Evolutionary conservation across 2,888 invertebrate species (phyloP).

Genomic region (Sarcophaga subvicina): DNA sequence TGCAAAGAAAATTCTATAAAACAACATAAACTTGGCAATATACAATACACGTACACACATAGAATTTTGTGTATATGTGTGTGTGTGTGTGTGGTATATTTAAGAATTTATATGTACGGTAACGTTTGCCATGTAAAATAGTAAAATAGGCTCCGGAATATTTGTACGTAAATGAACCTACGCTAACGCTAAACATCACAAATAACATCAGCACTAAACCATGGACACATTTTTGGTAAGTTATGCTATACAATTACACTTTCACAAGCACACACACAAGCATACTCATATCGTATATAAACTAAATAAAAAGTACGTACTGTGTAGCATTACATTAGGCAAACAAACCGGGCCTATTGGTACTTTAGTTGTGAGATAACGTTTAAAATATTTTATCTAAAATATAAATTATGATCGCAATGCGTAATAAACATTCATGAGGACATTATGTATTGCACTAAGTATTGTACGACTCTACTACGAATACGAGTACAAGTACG

Average conservation of each 20-base stretch:
- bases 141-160: slow-evolving; percentile 9
- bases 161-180: slow-evolving; percentile 13
- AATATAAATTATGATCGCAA: slow-evolving; percentile 60
- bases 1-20: slow-evolving; percentile 44
- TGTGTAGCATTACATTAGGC: slow-evolving; percentile 4
- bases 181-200: not conserved
- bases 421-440: slow-evolving; percentile 59
- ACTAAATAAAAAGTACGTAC: not conserved
- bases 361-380: slow-evolving; percentile 57
- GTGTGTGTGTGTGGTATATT: not conserved
- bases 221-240: slow-evolving; percentile 15
- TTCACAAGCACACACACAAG: not conserved
- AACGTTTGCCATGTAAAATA: slow-evolving; percentile 7
- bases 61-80: not conserved
- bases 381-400: slow-evolving; percentile 59
- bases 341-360: slow-evolving; percentile 48
- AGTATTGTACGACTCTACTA: too few relatives aligned
- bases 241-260: not conserved
- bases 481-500: too few relatives aligned
- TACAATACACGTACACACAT: not conserved
- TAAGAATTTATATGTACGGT: not conserved
- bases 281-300: not conserved
- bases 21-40: slow-evolving; percentile 32
- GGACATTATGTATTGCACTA: slow-evolving; percentile 35
- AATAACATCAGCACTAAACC: slow-evolving; percentile 19